Base-by-base conservation (phyloP, 2,888 invertebrate genomes). In the Plebejus anna region DNA sequence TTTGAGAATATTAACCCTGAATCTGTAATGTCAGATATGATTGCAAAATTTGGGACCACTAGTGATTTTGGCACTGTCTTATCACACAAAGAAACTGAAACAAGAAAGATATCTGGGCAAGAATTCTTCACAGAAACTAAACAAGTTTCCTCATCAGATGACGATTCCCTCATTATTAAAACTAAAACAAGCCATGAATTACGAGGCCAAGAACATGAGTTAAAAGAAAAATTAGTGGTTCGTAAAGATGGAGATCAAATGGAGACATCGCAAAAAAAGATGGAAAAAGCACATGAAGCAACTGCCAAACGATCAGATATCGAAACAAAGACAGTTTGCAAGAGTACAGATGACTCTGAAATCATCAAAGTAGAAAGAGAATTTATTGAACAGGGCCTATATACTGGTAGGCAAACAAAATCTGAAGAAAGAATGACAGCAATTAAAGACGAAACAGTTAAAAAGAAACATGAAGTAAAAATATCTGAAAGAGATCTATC, bases 271-370 rank as follows among this genome's bases (percentile, higher is more conserved):
- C 92, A 94, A 83, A 94, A 94, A 80, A 92, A 92, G 83, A 81
- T 94, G 42, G 94, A 94, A 84, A 94, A 91, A 82, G 94, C 94
- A 76, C 94, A 94, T 80, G 94, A 94, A 85, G 93, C 93, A 57
- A 87, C 90, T 1, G 92, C 92, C 16, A 94, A 93, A 81, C 84
- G 93, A 80, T 90, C 90, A 16, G 94, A 94, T 78, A 81, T 88
- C 57, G 94, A 94, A 88, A 93, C 91, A 0, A 94, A 94, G 84
- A 93, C 92, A 70, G 88, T 91, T 11, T 86, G 86, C 36, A 89
- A 90, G 82, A 92, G 88, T 80, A 91, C 88, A 11, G 94, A 94
- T 83, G 94, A 94, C 80, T 84, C 88, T 16, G 90, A 92, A 78
- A 84, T 92, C 61, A 82, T 90, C 6, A 91, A 91, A 84, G 89